These are phyloP conservation scores for Trematomus loennbergii DNA, from an alignment of 2,113 vertebrate species.

Conservation along the genomic window DNA sequence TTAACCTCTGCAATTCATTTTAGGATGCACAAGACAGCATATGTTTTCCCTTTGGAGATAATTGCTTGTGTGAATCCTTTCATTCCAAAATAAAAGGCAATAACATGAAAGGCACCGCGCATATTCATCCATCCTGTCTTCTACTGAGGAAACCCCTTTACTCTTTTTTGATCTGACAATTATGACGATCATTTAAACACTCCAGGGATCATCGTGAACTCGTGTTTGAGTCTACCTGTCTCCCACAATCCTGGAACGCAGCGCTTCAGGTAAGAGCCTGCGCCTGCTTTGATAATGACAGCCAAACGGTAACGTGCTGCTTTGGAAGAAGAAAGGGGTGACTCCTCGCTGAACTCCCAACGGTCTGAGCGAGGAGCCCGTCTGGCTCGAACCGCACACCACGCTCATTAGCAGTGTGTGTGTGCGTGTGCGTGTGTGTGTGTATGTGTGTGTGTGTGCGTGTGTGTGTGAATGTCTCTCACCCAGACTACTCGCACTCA, in stretches of 20 bases:
- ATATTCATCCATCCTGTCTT: constrained; percentile 17
- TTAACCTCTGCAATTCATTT: too few species aligned
- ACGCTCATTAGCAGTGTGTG: constrained; percentile 73
- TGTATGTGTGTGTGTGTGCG: constrained; percentile 17
- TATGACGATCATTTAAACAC: constrained; percentile 58
- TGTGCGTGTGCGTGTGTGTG: constrained; percentile 20
- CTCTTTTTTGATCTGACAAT: constrained; percentile 48
- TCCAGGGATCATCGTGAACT: constrained; percentile 49
- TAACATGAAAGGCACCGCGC: neutral
- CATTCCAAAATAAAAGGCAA: constrained; percentile 4
- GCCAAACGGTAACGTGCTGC: constrained; percentile 50
- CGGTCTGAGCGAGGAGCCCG: constrained; percentile 64
- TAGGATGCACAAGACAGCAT: too few species aligned
- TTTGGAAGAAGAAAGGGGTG: constrained; percentile 64
- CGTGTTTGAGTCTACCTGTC: constrained; percentile 56
- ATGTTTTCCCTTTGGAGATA: neutral
- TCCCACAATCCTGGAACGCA: constrained; percentile 50
- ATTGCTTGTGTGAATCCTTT: constrained; percentile 5
- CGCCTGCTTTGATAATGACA: constrained; percentile 72
- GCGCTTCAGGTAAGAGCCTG: constrained; percentile 66
- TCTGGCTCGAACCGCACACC: constrained; percentile 76
- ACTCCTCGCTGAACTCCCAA: constrained; percentile 79
- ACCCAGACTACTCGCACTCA: constrained; percentile 46
- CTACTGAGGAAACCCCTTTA: constrained; percentile 34
- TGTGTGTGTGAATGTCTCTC: constrained; percentile 46